Evolutionary conservation across 2,888 invertebrate genomes (phyloP).

Genomic region (Leptopilina drosophilae): DNA sequence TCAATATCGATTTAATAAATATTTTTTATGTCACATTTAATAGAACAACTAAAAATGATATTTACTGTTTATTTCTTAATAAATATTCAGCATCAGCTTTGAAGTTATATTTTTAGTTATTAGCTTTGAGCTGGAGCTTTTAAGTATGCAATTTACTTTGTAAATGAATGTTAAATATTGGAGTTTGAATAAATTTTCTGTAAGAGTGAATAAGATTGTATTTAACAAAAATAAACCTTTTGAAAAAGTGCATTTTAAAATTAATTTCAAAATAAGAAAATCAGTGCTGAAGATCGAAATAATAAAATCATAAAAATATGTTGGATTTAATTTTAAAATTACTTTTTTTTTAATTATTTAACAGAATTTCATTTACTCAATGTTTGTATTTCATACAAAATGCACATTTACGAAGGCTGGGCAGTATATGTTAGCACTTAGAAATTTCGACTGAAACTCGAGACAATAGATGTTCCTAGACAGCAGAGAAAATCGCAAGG

Average conservation of each 20-base stretch:
- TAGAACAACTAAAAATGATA: not conserved
- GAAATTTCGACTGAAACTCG: conserved; percentile 18
- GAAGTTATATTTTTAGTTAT: not conserved
- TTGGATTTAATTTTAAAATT: too few relatives aligned
- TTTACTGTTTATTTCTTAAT: not conserved
- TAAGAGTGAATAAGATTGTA: too few relatives aligned
- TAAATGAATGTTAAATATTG: too few relatives aligned
- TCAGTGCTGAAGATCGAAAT: too few relatives aligned
- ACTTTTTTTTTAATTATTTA: too few relatives aligned
- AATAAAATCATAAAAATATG: too few relatives aligned
- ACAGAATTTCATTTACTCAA: not conserved
- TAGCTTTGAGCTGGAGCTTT: not conserved
- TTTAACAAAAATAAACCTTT: too few relatives aligned
- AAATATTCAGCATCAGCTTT: not conserved
- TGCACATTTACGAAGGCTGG: not conserved
- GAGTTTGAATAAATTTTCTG: too few relatives aligned
- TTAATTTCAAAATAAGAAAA: too few relatives aligned
- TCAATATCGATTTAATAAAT: too few relatives aligned
- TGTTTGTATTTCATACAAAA: not conserved
- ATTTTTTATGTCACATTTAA: too few relatives aligned
- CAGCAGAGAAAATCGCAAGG: not conserved
- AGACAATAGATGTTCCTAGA: conserved; percentile 18
- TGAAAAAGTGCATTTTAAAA: too few relatives aligned
- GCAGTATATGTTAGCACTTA: conserved; percentile 10
- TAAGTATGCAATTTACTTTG: not conserved